Evolutionary conservation across 2,113 vertebrate species (phyloP), one percentile per base, ranked within the genome.

Genomic region (Ahaetulla prasina): DNA sequence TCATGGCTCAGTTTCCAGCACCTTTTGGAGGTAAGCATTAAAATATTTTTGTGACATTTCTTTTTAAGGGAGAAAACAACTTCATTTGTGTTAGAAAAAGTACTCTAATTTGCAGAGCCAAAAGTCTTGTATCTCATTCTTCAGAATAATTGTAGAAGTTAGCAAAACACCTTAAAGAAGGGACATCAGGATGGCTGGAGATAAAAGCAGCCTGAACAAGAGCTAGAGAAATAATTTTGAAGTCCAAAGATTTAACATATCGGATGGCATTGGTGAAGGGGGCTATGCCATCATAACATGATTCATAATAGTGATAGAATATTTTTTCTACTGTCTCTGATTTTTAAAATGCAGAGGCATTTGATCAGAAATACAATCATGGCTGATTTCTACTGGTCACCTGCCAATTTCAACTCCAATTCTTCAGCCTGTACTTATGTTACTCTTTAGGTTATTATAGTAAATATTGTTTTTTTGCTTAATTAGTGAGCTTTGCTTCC

Each of bases 1-100:
- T 96, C 98, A 99, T 99, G 99, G 99, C 99, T 97, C 99, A 99
- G 98, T 99, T 99, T 98, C 98, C 98, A 96, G 97, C 98, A 96
- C 96, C 99, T 97, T 99, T 99, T 97, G 98, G 98, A 97, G 99
- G 99, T 99, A 97, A 98, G 98, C 5, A 90, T 50, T 47, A 47
- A n/a, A n/a, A 30, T 2, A 9, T 27, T 50, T 54, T 45, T 68
- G 0, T 23, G 14, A 50, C 39, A 8, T 2, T 92, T 85, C 9
- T 80, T 85, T 92, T 85, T 68, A 87, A 39, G 11, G 68, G n/a
- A 84, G 39, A 39, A 68, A 87, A 85, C 30, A 30, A 88, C 89
- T 92, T 80, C 39, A 80, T n/a, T 6, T 47, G 16, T 50, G 39
- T 8, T 20, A 74, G 47, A 57, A 39, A 57, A 89, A 30, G 1